Percentiles rank a stretch among this genome's conserved stretches.
These are phyloP conservation scores for Cryptotis parvus DNA, from an alignment of 2,113 vertebrate species.

Conservation along the genomic window DNA sequence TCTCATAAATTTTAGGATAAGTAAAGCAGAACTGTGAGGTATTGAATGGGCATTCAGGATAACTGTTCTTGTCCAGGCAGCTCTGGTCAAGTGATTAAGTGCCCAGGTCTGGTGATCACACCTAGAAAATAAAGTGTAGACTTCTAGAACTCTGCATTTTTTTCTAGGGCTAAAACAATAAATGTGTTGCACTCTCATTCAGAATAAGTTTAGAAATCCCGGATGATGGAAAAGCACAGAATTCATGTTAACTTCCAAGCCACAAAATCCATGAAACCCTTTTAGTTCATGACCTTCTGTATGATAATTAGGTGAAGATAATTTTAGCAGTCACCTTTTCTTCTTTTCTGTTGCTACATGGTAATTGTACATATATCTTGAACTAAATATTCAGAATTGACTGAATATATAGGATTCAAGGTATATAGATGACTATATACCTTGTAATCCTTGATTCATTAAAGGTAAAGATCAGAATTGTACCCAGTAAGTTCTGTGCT, in stretches of 20 bases:
- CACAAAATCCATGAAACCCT: neutral
- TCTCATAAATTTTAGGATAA: slow-evolving; percentile 34
- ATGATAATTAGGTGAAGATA: neutral
- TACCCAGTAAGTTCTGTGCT: neutral
- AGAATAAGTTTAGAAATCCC: neutral
- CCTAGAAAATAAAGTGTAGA: neutral
- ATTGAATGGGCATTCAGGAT: neutral
- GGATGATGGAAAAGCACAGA: neutral
- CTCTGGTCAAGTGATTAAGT: neutral
- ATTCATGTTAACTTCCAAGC: neutral
- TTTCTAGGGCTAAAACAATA: neutral
- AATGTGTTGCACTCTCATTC: rapidly evolving
- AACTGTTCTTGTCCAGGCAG: neutral
- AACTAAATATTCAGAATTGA: neutral
- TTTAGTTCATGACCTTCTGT: neutral
- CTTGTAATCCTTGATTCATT: neutral
- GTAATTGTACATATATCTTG: neutral
- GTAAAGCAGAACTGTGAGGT: neutral
- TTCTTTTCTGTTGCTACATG: too few species aligned
- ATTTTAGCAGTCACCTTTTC: neutral
- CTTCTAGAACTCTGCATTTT: neutral
- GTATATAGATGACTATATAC: neutral
- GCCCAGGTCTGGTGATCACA: neutral
- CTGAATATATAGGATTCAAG: neutral
- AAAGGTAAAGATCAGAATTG: neutral